Evolutionary conservation across 1,140 invertebrate genomes (phyloP), one percentile per base, ranked within the genome.

Genomic region (Drosophila lacteicornis): DNA sequence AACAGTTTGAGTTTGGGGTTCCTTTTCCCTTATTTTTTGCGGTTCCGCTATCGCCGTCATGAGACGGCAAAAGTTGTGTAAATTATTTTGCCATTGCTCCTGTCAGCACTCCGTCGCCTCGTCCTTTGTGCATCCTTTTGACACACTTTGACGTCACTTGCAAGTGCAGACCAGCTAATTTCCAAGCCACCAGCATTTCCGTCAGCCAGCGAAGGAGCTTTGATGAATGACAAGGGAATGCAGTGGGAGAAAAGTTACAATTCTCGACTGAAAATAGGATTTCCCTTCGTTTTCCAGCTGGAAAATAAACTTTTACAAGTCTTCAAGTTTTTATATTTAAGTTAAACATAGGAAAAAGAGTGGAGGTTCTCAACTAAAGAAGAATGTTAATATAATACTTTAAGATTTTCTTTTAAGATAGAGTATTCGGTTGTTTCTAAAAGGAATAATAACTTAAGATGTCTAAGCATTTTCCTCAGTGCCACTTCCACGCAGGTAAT

Each of bases 111-210:
- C 25, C 45, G 15, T 25, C 15, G 25, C 11, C 45, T 33, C 55
- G 17, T 22, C 66, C 43, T 58, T 75, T 81, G 45, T 69, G 62
- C 65, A 63, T 75, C 60, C 76, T 49, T 87, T 77, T 83, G 80
- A 88, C 84, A 77, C 77, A 88, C 83, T 88, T 87, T 90, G 84
- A 85, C 78, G 85, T 88, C 85, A 88, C 74, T 75, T 81, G 78
- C 84, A 88, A 79, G 83, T 60, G 30, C 53, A 56, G 58, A 63
- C 50, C 70, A 77, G 88, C 85, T 88, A 88, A 90, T 88, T 90
- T 81, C 62, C 49, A 58, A 73, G 67, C 57, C 61, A 58, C 66
- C 59, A 42, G 53, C 38, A 12, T 62, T 45, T 59, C 46, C 61
- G 45, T 19, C 47, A 17, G 15, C 27, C 58, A 60, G 36, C 36